phyloP scores from a whole-genome alignment of 2,113 vertebrate genomes.

The Tragelaphus scriptus region DNA sequence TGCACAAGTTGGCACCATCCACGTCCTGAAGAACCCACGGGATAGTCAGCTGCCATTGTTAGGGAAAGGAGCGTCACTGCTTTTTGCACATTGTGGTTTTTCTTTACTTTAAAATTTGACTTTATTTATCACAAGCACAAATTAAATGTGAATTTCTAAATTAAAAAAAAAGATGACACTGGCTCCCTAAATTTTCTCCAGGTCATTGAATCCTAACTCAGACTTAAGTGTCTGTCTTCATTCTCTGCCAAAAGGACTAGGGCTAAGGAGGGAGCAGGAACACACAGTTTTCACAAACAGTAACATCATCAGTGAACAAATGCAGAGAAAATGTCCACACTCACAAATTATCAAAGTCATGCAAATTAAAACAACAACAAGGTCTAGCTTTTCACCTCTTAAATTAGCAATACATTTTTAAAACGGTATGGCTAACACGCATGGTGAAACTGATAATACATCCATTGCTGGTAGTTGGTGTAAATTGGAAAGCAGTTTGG shows the following conservation, averaged over 20 bases:
- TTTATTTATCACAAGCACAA: not conserved
- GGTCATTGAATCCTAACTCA: not conserved
- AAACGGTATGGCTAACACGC: slow-evolving; percentile 44
- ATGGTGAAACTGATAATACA: slow-evolving; percentile 35
- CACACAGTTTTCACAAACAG: not conserved
- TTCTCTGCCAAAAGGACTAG: not conserved
- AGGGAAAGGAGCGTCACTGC: not conserved
- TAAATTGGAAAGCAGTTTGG: slow-evolving; percentile 60
- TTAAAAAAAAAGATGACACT: not conserved
- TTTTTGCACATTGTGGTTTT: not conserved
- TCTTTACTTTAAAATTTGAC: not conserved
- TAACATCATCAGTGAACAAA: slow-evolving; percentile 34
- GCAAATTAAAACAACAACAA: slow-evolving; percentile 67
- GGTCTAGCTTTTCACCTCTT: slow-evolving; percentile 65
- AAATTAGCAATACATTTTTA: slow-evolving; percentile 68
- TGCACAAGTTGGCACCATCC: not conserved
- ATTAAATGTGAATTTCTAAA: not conserved
- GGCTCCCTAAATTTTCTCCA: not conserved
- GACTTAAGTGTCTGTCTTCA: not conserved
- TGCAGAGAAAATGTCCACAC: not conserved
- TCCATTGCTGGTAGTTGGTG: slow-evolving; percentile 32
- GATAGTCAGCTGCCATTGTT: accelerated
- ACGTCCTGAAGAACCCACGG: not conserved
- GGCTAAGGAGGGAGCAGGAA: not conserved
- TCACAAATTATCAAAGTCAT: slow-evolving; percentile 52